Base-by-base conservation (phyloP, 2,113 vertebrate species). In the Elgaria multicarinata region DNA sequence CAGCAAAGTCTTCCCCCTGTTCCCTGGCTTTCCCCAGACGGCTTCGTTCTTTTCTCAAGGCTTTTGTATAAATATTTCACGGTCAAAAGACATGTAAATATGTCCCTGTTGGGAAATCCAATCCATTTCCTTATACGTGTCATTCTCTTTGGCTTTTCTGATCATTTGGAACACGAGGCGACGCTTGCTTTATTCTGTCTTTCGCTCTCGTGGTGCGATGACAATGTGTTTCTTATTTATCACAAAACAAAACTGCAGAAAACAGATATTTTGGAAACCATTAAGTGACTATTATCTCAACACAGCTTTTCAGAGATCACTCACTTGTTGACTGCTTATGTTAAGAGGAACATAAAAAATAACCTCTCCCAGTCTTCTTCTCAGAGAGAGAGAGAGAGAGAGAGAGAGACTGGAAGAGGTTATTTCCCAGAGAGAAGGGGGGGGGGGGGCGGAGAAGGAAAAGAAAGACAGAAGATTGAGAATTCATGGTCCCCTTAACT, bases 401-500 rank as follows among this genome's bases (percentile, higher is more conserved):
- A 90, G 93, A 92, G 44, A 84, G 93, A 86, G 62, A n/a, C n/a
- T n/a, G n/a, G n/a, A n/a, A n/a, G 86, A 50, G 46, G 5, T 16
- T 72, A 9, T 77, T 42, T 77, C 28, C 75, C 75, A 20, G 46
- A 55, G 75, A 46, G 42, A 44, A 20, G 20, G 26, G 9, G 74
- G n/a, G n/a, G n/a, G n/a, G n/a, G n/a, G n/a, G n/a, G n/a, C n/a
- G n/a, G n/a, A 6, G 22, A 77, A 33, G 31, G 55, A 36, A 20
- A 42, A 46, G 82, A 20, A 33, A 84, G 31, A 22, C 6, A 76
- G 75, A 12, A 44, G 7, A 42, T 33, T 33, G 18, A 53, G 24
- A 64, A 82, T 76, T 93, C 91, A 82, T 74, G 86, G 71, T 95
- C 84, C 91, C 94, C 91, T 93, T 86, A 91, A 64, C 89, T 94